Conservation (phyloP, 2,797 vertebrate genomes). For the Todus mexicanus region DNA sequence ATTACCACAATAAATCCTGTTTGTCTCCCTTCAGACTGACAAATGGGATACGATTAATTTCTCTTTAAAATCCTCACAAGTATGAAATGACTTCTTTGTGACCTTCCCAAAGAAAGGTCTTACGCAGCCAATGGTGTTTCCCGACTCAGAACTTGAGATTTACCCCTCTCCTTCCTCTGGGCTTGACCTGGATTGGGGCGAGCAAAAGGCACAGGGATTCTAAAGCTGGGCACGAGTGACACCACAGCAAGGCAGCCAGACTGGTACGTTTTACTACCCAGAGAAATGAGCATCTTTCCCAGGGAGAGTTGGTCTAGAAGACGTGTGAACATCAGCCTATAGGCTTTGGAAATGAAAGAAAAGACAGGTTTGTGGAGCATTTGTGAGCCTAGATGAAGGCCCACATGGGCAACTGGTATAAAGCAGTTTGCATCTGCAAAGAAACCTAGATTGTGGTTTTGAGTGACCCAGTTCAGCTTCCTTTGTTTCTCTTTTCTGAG, state of each 20-base stretch:
- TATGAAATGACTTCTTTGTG: background rate
- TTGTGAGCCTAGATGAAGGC: background rate
- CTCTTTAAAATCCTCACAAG: background rate
- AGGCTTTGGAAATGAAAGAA: background rate
- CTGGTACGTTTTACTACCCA: background rate
- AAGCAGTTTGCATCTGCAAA: background rate
- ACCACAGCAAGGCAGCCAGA: background rate
- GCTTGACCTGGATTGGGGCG: background rate
- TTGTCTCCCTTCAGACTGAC: background rate
- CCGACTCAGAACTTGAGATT: background rate
- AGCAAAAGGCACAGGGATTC: background rate
- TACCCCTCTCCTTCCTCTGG: background rate
- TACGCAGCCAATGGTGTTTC: accelerated
- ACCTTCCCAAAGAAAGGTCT: background rate
- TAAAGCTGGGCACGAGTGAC: background rate
- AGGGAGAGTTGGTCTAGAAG: background rate
- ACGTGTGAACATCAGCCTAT: accelerated
- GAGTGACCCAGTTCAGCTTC: background rate
- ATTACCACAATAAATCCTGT: background rate
- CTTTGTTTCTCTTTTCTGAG: background rate
- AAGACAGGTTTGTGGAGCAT: background rate
- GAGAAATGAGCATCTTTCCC: background rate
- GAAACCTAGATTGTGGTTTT: background rate
- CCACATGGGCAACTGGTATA: background rate
- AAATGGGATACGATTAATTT: background rate